These are phyloP conservation scores for Serripes groenlandicus DNA, from an alignment of 2,888 invertebrate genomes.

Conservation along the genomic window DNA sequence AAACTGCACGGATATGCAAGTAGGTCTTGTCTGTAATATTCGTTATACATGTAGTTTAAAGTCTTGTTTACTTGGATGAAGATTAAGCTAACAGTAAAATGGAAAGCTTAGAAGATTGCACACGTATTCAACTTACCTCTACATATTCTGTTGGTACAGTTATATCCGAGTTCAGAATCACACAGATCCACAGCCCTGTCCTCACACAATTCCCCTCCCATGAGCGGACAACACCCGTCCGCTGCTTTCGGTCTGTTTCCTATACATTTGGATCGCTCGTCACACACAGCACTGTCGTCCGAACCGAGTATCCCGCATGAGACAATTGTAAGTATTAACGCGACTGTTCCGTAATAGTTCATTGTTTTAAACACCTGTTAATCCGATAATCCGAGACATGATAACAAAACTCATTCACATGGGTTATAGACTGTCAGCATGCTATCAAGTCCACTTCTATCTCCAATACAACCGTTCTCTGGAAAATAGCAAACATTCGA, in stretches of 20 bases:
- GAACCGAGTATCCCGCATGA: background rate
- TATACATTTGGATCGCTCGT: background rate
- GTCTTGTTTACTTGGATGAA: too few species aligned
- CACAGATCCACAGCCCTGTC: background rate
- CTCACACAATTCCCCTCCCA: slow-evolving; percentile 15
- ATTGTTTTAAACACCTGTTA: background rate
- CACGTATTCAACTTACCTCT: too few species aligned
- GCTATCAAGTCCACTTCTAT: background rate
- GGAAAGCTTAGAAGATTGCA: too few species aligned
- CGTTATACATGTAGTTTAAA: too few species aligned
- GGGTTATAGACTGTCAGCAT: background rate
- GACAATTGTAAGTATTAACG: background rate
- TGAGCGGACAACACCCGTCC: slow-evolving; percentile 23
- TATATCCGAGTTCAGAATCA: slow-evolving; percentile 31
- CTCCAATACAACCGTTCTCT: background rate
- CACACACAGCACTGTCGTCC: background rate
- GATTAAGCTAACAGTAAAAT: too few species aligned
- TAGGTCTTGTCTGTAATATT: too few species aligned
- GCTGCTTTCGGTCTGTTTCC: background rate
- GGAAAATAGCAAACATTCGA: too few species aligned
- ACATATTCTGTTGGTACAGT: slow-evolving; percentile 28
- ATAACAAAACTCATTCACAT: background rate
- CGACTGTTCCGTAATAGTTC: background rate
- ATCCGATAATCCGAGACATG: too few species aligned
- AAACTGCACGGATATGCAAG: too few species aligned